Conservation (phyloP, 2,797 vertebrate species). For the Sitta carolinensis region DNA sequence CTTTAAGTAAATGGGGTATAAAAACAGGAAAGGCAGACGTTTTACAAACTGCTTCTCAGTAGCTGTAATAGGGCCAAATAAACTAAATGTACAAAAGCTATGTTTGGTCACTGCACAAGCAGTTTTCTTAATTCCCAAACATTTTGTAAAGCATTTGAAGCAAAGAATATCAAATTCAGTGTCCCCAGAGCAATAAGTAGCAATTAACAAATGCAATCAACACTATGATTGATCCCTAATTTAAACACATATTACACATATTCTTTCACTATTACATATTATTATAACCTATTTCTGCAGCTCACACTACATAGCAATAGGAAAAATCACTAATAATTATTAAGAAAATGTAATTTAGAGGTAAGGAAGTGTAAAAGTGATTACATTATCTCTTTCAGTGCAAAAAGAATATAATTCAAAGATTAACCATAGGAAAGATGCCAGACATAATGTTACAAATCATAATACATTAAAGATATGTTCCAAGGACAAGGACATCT, state of each 20-base stretch:
- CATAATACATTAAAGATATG: background rate
- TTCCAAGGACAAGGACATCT: constrained; percentile 21
- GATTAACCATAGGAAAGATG: background rate
- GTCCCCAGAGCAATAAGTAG: background rate
- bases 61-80: background rate
- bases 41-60: background rate
- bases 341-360: background rate
- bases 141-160: background rate
- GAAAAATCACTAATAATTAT: background rate
- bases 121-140: background rate
- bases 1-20: background rate
- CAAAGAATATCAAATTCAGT: background rate
- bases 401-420: background rate
- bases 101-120: background rate
- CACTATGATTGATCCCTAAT: background rate
- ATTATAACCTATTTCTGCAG: background rate
- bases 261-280: background rate
- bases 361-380: background rate
- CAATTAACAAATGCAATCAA: background rate
- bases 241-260: background rate
- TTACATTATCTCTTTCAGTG: background rate
- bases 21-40: background rate
- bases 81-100: background rate
- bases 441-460: background rate
- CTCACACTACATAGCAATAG: background rate